Base-by-base conservation (phyloP, 1,140 invertebrate genomes). In the Cataglyphis hispanica region DNA sequence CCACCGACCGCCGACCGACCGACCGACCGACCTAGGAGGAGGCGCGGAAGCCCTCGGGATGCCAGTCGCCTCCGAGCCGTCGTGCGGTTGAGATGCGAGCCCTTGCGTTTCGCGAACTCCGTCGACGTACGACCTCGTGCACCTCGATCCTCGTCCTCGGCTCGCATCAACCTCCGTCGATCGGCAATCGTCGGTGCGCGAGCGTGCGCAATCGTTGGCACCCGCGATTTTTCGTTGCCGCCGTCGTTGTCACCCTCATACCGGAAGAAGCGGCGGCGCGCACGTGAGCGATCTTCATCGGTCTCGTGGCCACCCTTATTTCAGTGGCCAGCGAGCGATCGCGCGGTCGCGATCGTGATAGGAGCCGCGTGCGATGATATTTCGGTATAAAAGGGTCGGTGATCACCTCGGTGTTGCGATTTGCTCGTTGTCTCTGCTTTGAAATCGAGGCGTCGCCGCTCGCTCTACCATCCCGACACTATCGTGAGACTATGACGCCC, bases 41-140 rank as follows among this genome's bases (percentile, higher is more conserved):
- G 90, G 92, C 91, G 89, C 90, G 90, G 91, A 89, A 91, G 86
- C 87, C 84, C 86, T 91, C 90, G 81, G 86, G 90, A 91, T 86
- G 90, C 70, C 93, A 95, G 94, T 95, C 91, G 94, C 92, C 92
- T 93, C 91, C 93, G 94, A 95, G 87, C 93, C 93, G 92, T 90
- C 92, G 94, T 90, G 91, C 92, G 92, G 94, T 93, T 93, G 93
- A 94, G 93, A 94, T 93, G 93, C 90, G 83, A 89, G 83, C 61
- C 50, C 27, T 80, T 37, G 83, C 61, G 46, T 70, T 86, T 60
- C 61, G 43, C 11, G 69, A 80, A 43, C 58, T 16, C 6, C 75
- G 22, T 25, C 83, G 70, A 13, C 69, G 70, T 8, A 11, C 64
- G 27, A 89, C 81, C 80, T 90, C 89, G 88, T 90, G 85, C 70